phyloP scores from a whole-genome alignment of 2,113 vertebrate species.

The Mustela nigripes region DNA sequence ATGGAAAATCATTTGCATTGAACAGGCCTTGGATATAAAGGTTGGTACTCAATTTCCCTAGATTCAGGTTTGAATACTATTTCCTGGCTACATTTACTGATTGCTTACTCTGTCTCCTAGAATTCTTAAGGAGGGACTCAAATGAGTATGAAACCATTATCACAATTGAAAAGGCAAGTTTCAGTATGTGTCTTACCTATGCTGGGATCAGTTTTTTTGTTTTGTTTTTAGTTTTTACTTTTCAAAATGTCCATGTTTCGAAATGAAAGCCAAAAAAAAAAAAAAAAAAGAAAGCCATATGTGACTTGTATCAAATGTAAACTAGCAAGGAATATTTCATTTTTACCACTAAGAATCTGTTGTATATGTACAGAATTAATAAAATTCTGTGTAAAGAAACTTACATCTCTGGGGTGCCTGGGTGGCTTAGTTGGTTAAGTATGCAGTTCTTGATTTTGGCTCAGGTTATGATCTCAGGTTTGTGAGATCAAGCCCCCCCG shows the following conservation, averaged over 20 bases:
- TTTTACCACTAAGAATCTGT: not conserved
- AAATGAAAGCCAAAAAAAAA: not conserved
- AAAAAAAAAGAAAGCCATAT: not conserved
- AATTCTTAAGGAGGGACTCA: not conserved
- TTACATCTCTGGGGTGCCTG: not conserved
- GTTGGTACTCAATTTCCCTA: not conserved
- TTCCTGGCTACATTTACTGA: not conserved
- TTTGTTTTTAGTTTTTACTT: not conserved
- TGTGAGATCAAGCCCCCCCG: not conserved
- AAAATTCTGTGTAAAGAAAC: not conserved
- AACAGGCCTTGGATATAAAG: not conserved
- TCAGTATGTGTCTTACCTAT: not conserved
- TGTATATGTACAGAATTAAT: not conserved
- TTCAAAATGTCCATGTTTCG: not conserved
- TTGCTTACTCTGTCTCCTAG: not conserved
- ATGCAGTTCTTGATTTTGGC: not conserved
- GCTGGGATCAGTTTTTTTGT: not conserved
- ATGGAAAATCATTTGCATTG: not conserved
- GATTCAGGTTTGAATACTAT: not conserved
- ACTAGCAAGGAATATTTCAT: slow-evolving; percentile 1
- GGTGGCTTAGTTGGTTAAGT: not conserved
- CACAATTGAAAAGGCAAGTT: not conserved
- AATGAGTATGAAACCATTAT: not conserved
- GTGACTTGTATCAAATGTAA: not conserved
- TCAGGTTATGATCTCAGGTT: not conserved